Evolutionary conservation across 2,888 invertebrate genomes (phyloP).

Genomic region (Mythimna lalbum): DNA sequence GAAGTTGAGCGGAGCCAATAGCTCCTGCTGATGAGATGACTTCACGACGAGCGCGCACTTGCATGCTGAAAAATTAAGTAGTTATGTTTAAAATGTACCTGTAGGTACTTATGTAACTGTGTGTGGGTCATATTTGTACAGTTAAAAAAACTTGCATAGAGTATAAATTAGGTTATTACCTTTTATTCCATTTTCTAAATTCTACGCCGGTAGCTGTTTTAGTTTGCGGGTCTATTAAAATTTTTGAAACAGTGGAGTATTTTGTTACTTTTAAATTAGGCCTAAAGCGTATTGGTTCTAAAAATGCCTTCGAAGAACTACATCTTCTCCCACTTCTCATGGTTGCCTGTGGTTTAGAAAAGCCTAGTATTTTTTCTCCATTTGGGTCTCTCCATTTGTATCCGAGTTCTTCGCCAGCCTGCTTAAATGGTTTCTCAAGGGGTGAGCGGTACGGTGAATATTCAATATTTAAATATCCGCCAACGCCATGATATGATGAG

Average conservation of each 20-base stretch:
- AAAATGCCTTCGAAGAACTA: conserved; percentile 95
- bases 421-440: conserved; percentile 92
- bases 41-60: conserved; percentile 92
- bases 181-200: conserved; percentile 91
- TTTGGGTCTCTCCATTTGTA: conserved; percentile 94
- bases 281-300: conserved; percentile 92
- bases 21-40: conserved; percentile 95
- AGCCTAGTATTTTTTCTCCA: conserved; percentile 92
- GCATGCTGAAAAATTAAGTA: conserved; percentile 71
- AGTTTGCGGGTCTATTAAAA: conserved; percentile 91
- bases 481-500: conserved; percentile 92
- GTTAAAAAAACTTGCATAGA: not conserved
- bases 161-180: conserved; percentile 67
- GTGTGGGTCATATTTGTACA: not conserved
- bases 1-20: conserved; percentile 95
- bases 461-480: conserved; percentile 93
- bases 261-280: conserved; percentile 93
- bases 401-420: conserved; percentile 93
- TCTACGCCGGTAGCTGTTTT: conserved; percentile 93
- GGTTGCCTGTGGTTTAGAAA: conserved; percentile 93
- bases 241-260: conserved; percentile 92
- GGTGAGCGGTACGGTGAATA: conserved; percentile 92
- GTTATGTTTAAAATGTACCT: not conserved
- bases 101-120: not conserved
- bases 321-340: conserved; percentile 93